Base-by-base conservation (phyloP, 1,140 invertebrate genomes). In the Nomia melanderi region DNA sequence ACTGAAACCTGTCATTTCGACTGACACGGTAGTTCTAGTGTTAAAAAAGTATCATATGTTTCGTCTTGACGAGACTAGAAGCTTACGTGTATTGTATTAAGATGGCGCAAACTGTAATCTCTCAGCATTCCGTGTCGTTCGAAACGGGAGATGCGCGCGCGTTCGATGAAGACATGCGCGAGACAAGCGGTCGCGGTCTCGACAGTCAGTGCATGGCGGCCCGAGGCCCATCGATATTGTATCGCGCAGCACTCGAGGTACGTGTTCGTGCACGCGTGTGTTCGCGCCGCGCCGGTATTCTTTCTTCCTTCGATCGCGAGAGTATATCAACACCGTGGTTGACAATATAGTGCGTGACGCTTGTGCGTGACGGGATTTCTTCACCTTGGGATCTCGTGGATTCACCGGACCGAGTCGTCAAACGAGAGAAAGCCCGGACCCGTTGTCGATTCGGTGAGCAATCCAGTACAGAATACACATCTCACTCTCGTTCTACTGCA, bases 201-300 rank as follows among this genome's bases (percentile, higher is more conserved):
- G 77, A 79, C 70, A 86, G 83, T 87, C 85, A 86, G 87, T 88
- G 87, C 86, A 87, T 87, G 86, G 86, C 87, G 86, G 87, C 76
- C 85, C 73, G 87, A 84, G 86, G 83, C 78, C 72, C 82, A 82
- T 85, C 65, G 75, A 84, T 84, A 85, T 56, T 60, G 82, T 85
- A 72, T 67, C 73, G 67, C 53, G 73, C 29, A 60, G 53, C 62
- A 77, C 59, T 78, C 82, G 57, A 79, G 62, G 44, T 70, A 81
- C 76, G 76, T 31, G 50, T 72, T 56, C 23, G 33, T 23, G 33
- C 33, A 62, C 54, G 78, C 70, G 80, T 57, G 77, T 53, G 47
- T 39, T 29, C 57, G 44, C 25, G 25, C 50, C 70, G 54, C 53
- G 25, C 75, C 67, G 75, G 57, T 25, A 23, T 25, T 39, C 14